phyloP scores from a whole-genome alignment of 2,113 vertebrate species.

The Diadophis punctatus region DNA sequence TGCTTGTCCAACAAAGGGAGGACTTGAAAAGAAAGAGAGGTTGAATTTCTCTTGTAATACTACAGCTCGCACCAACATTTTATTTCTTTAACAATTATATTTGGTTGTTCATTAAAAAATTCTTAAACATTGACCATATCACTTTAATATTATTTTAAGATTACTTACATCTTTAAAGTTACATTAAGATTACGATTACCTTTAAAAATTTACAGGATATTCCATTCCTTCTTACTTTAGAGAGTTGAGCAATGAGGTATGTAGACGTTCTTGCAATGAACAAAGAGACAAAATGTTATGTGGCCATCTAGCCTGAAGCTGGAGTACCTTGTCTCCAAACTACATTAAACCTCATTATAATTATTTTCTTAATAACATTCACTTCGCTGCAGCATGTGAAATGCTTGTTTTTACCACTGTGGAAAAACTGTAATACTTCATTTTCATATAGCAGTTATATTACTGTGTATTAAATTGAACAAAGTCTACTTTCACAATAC shows the following conservation, averaged over 20 bases:
- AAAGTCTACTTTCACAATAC: constrained; percentile 67
- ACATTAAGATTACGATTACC: not conserved
- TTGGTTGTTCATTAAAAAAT: not conserved
- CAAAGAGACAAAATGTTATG: constrained; percentile 5
- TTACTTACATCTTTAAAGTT: not conserved
- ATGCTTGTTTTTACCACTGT: constrained; percentile 66
- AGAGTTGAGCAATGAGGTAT: not conserved
- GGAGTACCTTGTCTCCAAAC: constrained; percentile 54
- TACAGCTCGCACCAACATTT: not conserved
- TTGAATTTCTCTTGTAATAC: not conserved
- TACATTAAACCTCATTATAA: constrained; percentile 68
- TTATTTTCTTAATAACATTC: constrained; percentile 73
- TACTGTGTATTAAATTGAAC: constrained; percentile 70
- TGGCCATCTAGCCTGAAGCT: constrained; percentile 18
- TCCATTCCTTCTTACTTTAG: constrained; percentile 13
- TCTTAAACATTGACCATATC: not conserved
- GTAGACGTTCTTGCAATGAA: not conserved
- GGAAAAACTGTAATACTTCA: constrained; percentile 64
- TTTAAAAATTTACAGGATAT: constrained; percentile 5
- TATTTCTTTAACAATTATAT: not conserved
- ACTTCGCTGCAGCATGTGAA: constrained; percentile 67
- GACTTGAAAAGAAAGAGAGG: not conserved
- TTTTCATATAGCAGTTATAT: constrained; percentile 76
- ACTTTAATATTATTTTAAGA: not conserved
- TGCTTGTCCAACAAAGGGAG: not conserved